These are phyloP conservation scores for Rhynchomys soricoides DNA, from an alignment of 2,113 vertebrate species.

Conservation along the genomic window DNA sequence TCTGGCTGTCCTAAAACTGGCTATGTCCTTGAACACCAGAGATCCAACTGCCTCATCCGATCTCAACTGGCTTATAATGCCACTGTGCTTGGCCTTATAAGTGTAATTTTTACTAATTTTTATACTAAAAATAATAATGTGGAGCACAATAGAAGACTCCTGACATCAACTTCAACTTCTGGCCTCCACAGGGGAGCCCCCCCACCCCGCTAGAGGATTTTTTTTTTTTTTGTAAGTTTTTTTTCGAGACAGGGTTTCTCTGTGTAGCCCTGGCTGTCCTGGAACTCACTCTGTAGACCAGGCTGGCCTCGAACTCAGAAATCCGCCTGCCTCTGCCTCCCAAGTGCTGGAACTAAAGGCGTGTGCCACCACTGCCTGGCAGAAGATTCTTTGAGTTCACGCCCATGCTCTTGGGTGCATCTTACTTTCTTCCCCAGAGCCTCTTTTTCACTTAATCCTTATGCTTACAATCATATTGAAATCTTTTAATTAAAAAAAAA, in stretches of 20 bases:
- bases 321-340: too few relatives aligned
- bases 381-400: not conserved
- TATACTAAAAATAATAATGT: not conserved
- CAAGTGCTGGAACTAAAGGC: too few relatives aligned
- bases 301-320: too few relatives aligned
- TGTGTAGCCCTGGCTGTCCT: too few relatives aligned
- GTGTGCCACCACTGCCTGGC: too few relatives aligned
- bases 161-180: not conserved
- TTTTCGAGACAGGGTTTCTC: too few relatives aligned
- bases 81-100: not conserved
- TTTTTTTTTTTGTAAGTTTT: too few relatives aligned
- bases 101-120: not conserved
- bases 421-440: not conserved
- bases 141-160: not conserved
- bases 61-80: not conserved
- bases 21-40: not conserved
- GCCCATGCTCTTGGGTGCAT: not conserved
- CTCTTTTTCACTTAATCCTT: not conserved
- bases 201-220: too few relatives aligned
- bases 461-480: not conserved
- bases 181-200: too few relatives aligned
- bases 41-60: not conserved
- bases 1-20: not conserved
- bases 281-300: too few relatives aligned
- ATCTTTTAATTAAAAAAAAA: not conserved